Evolutionary conservation across 2,113 vertebrate genomes (phyloP).

Genomic region (Orientallactaga bullata): DNA sequence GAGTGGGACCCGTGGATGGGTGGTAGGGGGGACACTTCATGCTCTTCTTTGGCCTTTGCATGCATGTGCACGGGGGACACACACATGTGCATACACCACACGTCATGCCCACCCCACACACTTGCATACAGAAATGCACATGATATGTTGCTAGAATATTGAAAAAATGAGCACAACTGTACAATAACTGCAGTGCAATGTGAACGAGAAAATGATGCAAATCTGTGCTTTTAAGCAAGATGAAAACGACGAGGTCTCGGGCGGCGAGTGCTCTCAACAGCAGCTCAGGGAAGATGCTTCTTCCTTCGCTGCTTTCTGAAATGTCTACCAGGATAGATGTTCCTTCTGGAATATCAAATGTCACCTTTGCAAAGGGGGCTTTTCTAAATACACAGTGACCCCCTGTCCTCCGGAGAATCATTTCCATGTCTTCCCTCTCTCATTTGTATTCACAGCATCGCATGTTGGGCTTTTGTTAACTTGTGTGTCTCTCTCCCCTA

Average conservation of each 20-base stretch:
- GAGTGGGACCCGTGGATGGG: too few relatives aligned
- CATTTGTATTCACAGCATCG: fast-evolving
- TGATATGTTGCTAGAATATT: not conserved
- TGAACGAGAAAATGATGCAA: not conserved
- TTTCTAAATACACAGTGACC: not conserved
- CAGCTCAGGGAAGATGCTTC: fast-evolving
- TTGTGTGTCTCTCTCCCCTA: not conserved
- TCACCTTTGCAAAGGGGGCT: not conserved
- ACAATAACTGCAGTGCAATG: not conserved
- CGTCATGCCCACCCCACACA: too few relatives aligned
- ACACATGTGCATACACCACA: too few relatives aligned
- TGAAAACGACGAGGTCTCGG: too few relatives aligned
- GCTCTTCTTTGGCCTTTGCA: too few relatives aligned
- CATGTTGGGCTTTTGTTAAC: not conserved
- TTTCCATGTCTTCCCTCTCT: not conserved
- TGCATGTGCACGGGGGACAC: too few relatives aligned
- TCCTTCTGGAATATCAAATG: not conserved
- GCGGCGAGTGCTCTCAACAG: too few relatives aligned
- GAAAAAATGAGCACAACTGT: not conserved
- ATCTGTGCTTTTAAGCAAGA: not conserved
- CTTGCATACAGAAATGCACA: too few relatives aligned
- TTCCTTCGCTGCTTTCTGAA: not conserved
- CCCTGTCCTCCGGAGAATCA: not conserved
- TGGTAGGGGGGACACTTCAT: too few relatives aligned
- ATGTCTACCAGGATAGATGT: not conserved